Evolutionary conservation across 2,113 vertebrate genomes (phyloP).

Genomic region (Muntiacus reevesi): DNA sequence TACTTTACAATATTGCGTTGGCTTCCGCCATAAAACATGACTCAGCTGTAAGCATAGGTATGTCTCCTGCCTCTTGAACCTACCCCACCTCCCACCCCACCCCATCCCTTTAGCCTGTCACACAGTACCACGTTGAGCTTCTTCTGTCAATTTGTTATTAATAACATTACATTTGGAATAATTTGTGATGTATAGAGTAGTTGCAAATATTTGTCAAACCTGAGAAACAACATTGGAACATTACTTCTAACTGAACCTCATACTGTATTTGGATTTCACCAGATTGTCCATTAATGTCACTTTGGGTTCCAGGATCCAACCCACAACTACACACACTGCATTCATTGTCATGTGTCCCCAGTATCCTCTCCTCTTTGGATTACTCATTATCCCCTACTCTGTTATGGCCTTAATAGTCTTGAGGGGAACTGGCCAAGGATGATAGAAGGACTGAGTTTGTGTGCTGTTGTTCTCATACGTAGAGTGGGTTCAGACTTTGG

Average conservation of each 20-base stretch:
- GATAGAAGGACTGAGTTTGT: not conserved
- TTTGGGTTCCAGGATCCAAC: not conserved
- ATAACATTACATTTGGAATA: not conserved
- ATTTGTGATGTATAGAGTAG: not conserved
- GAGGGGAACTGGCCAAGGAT: too few species aligned
- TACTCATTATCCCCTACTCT: not conserved
- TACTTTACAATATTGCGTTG: not conserved
- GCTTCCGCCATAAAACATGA: not conserved
- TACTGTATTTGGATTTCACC: not conserved
- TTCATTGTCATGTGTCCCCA: not conserved
- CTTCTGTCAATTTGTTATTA: not conserved
- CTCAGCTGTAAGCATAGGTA: not conserved
- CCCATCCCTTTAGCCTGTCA: not conserved
- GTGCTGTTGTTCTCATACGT: not conserved
- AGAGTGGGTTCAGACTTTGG: not conserved
- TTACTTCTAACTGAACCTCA: not conserved
- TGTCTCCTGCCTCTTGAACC: not conserved
- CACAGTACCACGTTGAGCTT: not conserved
- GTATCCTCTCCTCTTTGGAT: not conserved
- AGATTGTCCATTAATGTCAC: not conserved
- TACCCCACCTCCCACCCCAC: not conserved
- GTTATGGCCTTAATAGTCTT: not conserved
- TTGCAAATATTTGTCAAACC: not conserved
- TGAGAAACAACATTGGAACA: not conserved
- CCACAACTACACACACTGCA: not conserved